Base-by-base conservation (phyloP, 2,113 vertebrate species). In the Grammomys dolichurus region DNA sequence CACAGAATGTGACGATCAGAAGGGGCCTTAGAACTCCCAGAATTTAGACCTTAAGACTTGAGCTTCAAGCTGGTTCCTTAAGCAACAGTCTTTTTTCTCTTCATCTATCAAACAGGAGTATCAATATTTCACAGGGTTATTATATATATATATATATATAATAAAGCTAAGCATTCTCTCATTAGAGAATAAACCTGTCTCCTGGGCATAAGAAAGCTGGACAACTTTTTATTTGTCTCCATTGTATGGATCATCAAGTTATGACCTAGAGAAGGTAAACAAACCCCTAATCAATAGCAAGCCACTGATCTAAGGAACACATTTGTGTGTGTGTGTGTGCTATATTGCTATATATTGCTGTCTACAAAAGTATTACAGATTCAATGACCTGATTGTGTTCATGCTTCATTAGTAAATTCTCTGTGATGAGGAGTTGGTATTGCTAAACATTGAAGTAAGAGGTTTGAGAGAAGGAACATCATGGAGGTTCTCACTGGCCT, bases 61-160 rank as follows among this genome's bases (percentile, higher is more conserved):
- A 40, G 56, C 86, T 70, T 43, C n/a, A 93, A 56, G 19, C 46
- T 80, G 24, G 22, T 14, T 88, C 48, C 48, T 89, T 31, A 36
- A 28, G 76, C 26, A 48, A 85, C 16, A 43, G 36, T 63, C n/a
- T 3, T 65, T 70, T 17, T 70, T 12, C 60, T 89, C 86, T 81
- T 24, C 7, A 31, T 67, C 73, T 90, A n/a, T 92, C 86, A 78
- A 43, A 90, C 22, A n/a, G 4, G 36, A 36, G 46, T 56, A 81
- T 7, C 40, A 73, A 81, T 82, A 40, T 80, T 89, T 93, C 63
- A 77, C 40, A 95, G 40, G 40, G 12, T 89, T 60, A 78, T 85
- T 88, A 77, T 91, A 65, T 70, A 65, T 70, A 77, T 91, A 65
- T 70, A 65, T 70, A 26, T 78, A 58, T 51, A 88, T 60, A 93